Percentiles rank a stretch among this genome's conserved stretches.
phyloP scores from a whole-genome alignment of 2,797 vertebrate species.

The Enteromius paludinosus region DNA sequence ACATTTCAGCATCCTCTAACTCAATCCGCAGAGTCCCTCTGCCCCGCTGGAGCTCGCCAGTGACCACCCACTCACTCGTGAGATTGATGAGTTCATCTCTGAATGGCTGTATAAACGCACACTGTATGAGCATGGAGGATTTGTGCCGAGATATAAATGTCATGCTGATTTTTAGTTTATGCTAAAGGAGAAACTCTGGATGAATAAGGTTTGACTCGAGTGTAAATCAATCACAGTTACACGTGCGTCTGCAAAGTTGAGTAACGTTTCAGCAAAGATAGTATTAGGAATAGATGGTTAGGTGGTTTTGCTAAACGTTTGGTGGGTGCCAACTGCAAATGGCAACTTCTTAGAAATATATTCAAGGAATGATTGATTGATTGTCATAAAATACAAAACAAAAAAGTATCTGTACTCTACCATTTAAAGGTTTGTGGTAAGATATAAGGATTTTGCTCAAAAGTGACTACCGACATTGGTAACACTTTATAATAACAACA shows the following conservation, averaged over 20 bases:
- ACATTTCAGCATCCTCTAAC: conserved; percentile 27
- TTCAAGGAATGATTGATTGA: no score
- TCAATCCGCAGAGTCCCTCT: conserved; percentile 37
- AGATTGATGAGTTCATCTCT: conserved; percentile 47
- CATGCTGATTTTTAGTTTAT: background rate
- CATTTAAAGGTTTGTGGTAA: background rate
- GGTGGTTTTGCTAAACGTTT: no score
- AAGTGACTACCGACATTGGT: no score
- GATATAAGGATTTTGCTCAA: background rate
- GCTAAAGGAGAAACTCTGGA: background rate
- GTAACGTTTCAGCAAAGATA: background rate
- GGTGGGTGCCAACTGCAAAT: background rate
- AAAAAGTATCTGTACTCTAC: background rate
- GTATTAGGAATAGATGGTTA: no score
- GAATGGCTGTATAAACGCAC: background rate
- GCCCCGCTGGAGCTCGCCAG: conserved; percentile 13
- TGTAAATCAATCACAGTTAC: background rate
- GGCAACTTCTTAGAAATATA: background rate
- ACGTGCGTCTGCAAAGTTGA: background rate
- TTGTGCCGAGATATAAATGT: background rate
- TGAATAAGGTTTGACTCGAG: background rate
- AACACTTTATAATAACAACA: no score
- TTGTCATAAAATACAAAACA: background rate
- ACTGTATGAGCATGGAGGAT: conserved; percentile 3
- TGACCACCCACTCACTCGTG: conserved; percentile 44